Base-by-base conservation (phyloP, 2,113 vertebrate genomes). In the Sylvietta virens region DNA sequence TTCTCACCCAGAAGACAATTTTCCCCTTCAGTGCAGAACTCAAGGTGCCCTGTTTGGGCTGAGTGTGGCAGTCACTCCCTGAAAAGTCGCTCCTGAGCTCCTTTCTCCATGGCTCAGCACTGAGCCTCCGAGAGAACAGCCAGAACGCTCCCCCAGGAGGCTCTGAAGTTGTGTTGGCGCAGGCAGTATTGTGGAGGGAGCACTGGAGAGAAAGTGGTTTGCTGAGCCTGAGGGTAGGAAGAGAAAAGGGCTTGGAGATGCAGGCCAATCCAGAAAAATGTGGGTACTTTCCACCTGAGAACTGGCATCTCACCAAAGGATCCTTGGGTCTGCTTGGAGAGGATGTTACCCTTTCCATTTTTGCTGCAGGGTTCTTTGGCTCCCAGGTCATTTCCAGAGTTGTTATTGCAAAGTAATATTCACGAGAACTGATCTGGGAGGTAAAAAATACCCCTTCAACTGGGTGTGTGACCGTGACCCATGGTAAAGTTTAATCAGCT, bases 211-310 rank as follows among this genome's bases (percentile, higher is more conserved):
- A 85, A 94, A 51, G 61, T 80, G 85, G 50, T 74, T 70, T 72
- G 44, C 81, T 81, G 76, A 96, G 74, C 87, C 67, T 73, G 81
- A 73, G 50, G 94, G 51, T 60, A 96, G 88, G 71, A 96, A 95
- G 76, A 77, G 54, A 64, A 48, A 91, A 91, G 35, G 33, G 37
- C 45, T 50, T 88, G 71, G 72, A 62, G 84, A 58, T 5, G 21
- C 17, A 65, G 64, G 40, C 22, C 2, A 9, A 51, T 72, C 78
- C 67, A 86, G 85, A 96, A 92, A 82, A 96, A 95, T 83, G 79
- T 62, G 81, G 94, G 93, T 94, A 74, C 93, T 96, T 96, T 96
- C 94, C 88, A 94, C 64, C 54, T 78, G 81, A 83, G 80, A 83
- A n/a, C 51, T 93, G 94, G 87, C 79, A 50, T 45, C 42, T 81